Conservation (phyloP, 2,888 invertebrate species). For the Agrenia bidenticulata region DNA sequence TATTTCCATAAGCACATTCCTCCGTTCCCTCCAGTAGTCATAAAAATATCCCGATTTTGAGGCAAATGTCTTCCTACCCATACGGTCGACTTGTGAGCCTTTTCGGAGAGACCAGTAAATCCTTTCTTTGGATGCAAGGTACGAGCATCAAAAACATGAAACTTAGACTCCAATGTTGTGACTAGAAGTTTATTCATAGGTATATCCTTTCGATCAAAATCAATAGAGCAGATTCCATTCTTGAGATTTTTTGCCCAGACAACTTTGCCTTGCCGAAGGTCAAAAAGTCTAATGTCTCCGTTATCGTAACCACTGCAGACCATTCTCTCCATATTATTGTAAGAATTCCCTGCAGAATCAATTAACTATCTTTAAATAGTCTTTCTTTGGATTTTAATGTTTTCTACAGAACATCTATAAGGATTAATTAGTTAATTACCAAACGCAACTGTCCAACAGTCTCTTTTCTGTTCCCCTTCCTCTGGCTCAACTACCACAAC, state of each 20-base stretch:
- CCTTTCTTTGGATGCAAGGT: constrained; percentile 85
- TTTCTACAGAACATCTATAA: constrained; percentile 3
- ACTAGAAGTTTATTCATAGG: constrained; percentile 92
- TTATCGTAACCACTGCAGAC: constrained; percentile 94
- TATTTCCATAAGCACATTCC: constrained; percentile 95
- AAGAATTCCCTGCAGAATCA: constrained; percentile 68
- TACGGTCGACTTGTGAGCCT: constrained; percentile 74
- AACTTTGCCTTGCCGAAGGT: constrained; percentile 77
- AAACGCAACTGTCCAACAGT: constrained; percentile 93
- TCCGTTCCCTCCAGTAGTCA: constrained; percentile 87
- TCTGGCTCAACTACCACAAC: constrained; percentile 85
- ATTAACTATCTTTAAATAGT: constrained; percentile 61
- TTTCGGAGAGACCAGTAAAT: constrained; percentile 67
- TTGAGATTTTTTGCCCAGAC: constrained; percentile 89
- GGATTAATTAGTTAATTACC: constrained; percentile 57
- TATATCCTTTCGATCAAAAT: constrained; percentile 92
- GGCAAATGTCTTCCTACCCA: constrained; percentile 88
- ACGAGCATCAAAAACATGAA: constrained; percentile 83
- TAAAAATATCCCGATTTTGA: constrained; percentile 89
- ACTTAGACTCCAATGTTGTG: constrained; percentile 86
- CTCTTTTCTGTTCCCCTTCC: constrained; percentile 69
- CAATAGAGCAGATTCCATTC: constrained; percentile 73
- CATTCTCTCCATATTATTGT: constrained; percentile 78
- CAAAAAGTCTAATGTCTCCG: constrained; percentile 92
- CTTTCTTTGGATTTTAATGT: not conserved